Base-by-base conservation (phyloP, 2,797 vertebrate genomes). In the Oryzias dopingdopingensis region DNA sequence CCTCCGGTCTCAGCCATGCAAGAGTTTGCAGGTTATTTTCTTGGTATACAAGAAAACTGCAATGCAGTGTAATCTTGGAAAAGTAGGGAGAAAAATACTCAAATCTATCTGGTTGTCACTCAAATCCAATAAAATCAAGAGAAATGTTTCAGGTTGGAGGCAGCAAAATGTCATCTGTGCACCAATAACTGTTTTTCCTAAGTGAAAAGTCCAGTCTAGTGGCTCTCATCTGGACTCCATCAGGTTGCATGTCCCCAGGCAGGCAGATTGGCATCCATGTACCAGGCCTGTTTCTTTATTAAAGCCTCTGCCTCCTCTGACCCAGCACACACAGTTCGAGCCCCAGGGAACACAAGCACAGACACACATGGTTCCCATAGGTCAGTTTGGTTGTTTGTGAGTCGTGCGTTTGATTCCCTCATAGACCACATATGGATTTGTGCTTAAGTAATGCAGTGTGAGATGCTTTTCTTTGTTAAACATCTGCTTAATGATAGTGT, bases 141-240 rank as follows among this genome's bases (percentile, higher is more conserved):
- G 44, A 61, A 20, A 26, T 45, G 59, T 37, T 72, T 5, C 22
- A 52, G 52, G 52, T 62, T 46, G 61, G 56, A 51, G 50, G 37
- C 52, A 12, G 48, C 0, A 47, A 43, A 50, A 48, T 0, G 14
- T 61, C 65, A 66, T 73, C 55, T 3, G 0, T 54, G 50, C 62
- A 59, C 58, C 66, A 20, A 69, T 14, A 58, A 69, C 58, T 70
- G 69, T 42, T 51, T 40, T 69, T 70, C 70, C 70, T 62, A 52
- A 79, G 59, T 16, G 58, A 71, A 37, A 60, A 50, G 83, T 76
- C 76, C 75, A 61, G 76, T 80, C 65, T 81, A 76, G 82, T 87
- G 87, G 63, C 85, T 82, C 70, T 87, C 89, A 90, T 89, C 88
- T 89, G 88, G 89, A 86, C 79, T 72, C 83, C 81, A 87, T 90